Conservation (phyloP, 35 echinoderm and acorn worm genomes). For the Lytechinus variegatus region DNA sequence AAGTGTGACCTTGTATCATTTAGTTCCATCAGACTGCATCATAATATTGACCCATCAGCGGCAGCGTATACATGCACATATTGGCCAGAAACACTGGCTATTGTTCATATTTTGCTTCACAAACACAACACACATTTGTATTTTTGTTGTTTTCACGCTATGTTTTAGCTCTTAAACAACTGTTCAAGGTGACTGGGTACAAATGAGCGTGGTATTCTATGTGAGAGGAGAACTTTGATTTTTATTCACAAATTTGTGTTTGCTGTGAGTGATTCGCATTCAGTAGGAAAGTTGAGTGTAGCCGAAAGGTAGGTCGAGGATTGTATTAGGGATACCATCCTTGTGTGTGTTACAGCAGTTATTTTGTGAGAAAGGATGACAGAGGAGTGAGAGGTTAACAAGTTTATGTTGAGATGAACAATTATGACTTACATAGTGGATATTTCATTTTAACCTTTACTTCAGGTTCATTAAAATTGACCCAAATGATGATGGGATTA, state of each 20-base stretch:
- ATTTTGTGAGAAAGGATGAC: not conserved
- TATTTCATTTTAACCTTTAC: not conserved
- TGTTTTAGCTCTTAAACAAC: not conserved
- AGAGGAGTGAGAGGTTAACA: not conserved
- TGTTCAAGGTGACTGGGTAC: not conserved
- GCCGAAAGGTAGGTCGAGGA: not conserved
- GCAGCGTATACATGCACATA: not conserved
- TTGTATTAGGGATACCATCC: not conserved
- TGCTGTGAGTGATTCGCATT: not conserved
- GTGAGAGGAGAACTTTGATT: not conserved
- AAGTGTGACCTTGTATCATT: constrained; percentile 18
- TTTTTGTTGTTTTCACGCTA: not conserved
- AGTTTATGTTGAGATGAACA: not conserved
- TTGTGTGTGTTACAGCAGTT: not conserved
- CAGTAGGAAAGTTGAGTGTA: not conserved
- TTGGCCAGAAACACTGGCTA: not conserved
- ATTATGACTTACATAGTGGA: not conserved
- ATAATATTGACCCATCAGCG: not conserved
- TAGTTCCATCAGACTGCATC: not conserved
- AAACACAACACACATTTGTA: not conserved
- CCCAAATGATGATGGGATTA: not conserved
- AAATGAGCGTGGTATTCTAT: not conserved
- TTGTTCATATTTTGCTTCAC: not conserved
- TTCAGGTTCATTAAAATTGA: not conserved
- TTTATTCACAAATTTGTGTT: constrained; percentile 16